Conservation (phyloP, 1,140 invertebrate species). For the Drosophila lacteicornis region DNA sequence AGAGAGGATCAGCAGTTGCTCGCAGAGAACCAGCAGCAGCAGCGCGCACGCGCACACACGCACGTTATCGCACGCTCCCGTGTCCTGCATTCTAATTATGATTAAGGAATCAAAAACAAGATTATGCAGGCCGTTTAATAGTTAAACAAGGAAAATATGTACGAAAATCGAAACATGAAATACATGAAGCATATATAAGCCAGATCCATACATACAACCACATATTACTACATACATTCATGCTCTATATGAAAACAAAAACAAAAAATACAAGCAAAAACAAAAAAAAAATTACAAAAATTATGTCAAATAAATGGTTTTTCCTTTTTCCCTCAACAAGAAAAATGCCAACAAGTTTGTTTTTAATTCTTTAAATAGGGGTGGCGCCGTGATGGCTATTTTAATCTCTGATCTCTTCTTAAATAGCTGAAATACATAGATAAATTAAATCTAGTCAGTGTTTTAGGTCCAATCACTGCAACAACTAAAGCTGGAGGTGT, state of each 20-base stretch:
- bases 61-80: constrained; percentile 25
- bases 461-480: too few species aligned
- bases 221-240: constrained; percentile 82
- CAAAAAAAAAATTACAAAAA: constrained; percentile 57
- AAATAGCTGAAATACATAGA: too few species aligned
- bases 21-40: constrained; percentile 28
- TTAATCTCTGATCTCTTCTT: too few species aligned
- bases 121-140: constrained; percentile 62
- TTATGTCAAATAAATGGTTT: constrained; percentile 84
- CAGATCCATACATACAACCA: constrained; percentile 62
- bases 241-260: constrained; percentile 79
- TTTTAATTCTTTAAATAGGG: neutral
- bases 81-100: constrained; percentile 53
- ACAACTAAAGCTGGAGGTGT: neutral
- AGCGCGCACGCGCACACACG: constrained; percentile 14
- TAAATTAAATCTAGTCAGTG: too few species aligned
- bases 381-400: neutral
- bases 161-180: constrained; percentile 51
- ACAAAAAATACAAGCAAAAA: constrained; percentile 39
- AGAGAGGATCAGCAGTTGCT: constrained; percentile 50
- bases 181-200: constrained; percentile 63
- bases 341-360: constrained; percentile 6
- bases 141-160: constrained; percentile 56
- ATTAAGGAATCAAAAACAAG: constrained; percentile 21
- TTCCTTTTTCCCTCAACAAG: constrained; percentile 81